A percentile compares a stretch with the other conserved stretches of the same genome.
Conservation (phyloP, 2,797 vertebrate species). For the Monodelphis domestica region DNA sequence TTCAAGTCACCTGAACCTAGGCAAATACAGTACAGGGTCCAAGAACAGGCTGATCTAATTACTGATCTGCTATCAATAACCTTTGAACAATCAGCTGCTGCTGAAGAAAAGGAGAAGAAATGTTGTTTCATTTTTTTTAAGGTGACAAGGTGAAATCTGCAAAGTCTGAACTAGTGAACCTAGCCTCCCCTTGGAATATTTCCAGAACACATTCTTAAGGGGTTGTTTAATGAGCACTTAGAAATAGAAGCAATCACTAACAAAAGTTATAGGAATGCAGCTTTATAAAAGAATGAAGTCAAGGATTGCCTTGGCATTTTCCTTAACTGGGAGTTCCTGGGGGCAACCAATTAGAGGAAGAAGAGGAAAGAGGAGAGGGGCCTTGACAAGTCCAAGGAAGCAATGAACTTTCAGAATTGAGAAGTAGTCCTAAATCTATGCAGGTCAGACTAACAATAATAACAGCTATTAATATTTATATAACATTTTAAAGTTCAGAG, state of each 20-base stretch:
- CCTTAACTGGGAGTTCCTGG: no score
- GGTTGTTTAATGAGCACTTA: not conserved
- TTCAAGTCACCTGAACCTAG: not conserved
- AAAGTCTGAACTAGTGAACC: not conserved
- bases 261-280: no score
- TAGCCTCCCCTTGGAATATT: not conserved
- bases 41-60: not conserved
- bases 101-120: not conserved
- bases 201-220: not conserved
- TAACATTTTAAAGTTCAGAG: not conserved
- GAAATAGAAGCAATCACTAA: not conserved
- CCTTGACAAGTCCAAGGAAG: no score
- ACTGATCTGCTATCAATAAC: not conserved
- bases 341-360: no score
- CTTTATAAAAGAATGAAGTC: no score
- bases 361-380: no score
- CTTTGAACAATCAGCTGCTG: not conserved
- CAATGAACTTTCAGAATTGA: no score
- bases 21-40: not conserved
- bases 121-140: not conserved
- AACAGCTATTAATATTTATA: not conserved
- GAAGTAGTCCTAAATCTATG: no score
- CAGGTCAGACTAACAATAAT: not conserved
- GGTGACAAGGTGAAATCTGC: not conserved
- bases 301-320: no score